These are phyloP conservation scores for Venustoraphidia nigricollis DNA, from an alignment of 2,888 invertebrate genomes.

Conservation along the genomic window DNA sequence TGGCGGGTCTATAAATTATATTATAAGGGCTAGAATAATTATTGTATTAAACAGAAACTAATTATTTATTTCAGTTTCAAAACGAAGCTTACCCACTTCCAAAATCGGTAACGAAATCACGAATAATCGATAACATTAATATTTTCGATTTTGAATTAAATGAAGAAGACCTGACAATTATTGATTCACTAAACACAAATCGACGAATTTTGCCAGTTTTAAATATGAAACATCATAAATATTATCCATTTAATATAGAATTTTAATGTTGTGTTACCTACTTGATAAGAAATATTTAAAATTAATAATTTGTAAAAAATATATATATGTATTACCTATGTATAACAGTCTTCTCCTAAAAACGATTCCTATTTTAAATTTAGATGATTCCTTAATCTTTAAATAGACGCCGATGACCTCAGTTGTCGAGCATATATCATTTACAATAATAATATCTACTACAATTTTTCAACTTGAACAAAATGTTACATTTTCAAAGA, in stretches of 20 bases:
- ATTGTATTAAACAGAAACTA: neutral
- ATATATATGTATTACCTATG: too few species aligned
- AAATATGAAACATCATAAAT: constrained; percentile 21
- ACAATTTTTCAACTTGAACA: too few species aligned
- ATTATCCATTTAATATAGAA: constrained; percentile 24
- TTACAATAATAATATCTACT: too few species aligned
- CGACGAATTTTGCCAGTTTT: constrained; percentile 33
- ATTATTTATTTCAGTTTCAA: constrained; percentile 2
- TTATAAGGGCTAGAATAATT: too few species aligned
- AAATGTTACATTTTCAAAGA: too few species aligned
- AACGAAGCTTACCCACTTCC: constrained; percentile 32
- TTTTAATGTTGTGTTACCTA: constrained; percentile 15
- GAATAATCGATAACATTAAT: constrained; percentile 54
- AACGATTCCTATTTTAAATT: too few species aligned
- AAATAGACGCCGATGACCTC: too few species aligned
- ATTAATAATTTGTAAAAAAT: too few species aligned
- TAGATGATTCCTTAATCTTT: too few species aligned
- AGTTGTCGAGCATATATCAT: too few species aligned
- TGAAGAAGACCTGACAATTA: constrained; percentile 45
- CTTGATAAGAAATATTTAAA: neutral
- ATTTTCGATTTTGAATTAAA: constrained; percentile 62
- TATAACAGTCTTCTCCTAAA: too few species aligned
- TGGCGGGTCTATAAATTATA: too few species aligned
- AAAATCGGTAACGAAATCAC: constrained; percentile 60
- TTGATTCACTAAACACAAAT: constrained; percentile 56